Conservation (phyloP, 2,113 vertebrate species). For the Pterocles burchelli region DNA sequence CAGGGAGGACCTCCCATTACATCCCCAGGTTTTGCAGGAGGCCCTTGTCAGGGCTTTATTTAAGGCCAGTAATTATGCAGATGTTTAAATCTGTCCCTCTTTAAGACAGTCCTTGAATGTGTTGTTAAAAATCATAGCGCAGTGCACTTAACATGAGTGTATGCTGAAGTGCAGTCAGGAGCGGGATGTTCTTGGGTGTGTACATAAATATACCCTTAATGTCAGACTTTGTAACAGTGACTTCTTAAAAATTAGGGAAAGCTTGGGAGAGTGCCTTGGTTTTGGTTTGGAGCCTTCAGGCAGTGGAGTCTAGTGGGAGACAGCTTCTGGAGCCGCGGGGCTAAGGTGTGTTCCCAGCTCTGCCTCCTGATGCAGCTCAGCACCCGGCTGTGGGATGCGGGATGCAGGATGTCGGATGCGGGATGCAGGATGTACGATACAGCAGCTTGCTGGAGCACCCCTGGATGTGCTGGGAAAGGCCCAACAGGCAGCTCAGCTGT, state of each 20-base stretch:
- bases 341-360: not conserved
- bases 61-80: not conserved
- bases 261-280: not conserved
- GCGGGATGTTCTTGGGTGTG: fast-evolving
- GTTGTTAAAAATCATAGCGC: not conserved
- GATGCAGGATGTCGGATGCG: not conserved
- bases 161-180: not conserved
- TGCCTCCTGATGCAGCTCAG: not conserved
- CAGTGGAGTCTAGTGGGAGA: not conserved
- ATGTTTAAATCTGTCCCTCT: not conserved
- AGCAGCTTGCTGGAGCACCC: not conserved
- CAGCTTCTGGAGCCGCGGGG: not conserved
- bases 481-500: not conserved
- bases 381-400: not conserved
- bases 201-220: not conserved
- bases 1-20: not conserved
- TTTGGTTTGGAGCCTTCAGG: not conserved
- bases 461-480: not conserved
- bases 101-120: not conserved
- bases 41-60: not conserved
- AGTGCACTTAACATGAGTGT: not conserved
- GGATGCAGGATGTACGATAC: too few relatives aligned
- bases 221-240: not conserved
- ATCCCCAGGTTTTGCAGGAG: not conserved
- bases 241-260: not conserved